Base-by-base conservation (phyloP, 2,797 vertebrate species). In the Amphiprion clarkii region DNA sequence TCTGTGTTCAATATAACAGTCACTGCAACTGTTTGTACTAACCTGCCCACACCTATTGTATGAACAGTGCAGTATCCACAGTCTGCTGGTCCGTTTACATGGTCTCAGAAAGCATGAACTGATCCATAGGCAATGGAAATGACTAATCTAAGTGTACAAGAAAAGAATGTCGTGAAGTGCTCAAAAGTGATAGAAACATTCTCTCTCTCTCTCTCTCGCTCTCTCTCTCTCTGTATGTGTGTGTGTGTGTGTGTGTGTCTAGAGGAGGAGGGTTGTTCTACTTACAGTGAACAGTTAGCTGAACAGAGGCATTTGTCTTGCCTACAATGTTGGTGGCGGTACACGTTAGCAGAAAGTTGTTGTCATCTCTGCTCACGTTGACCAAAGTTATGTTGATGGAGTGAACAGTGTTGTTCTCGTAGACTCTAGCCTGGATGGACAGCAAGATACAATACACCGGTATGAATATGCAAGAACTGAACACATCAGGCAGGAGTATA, bases 241-340 rank as follows among this genome's bases (percentile, higher is more conserved):
- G 44, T 66, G 58, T 71, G 46, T 53, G 31, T 57, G 29, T 61
- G 40, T 63, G 65, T 59, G 62, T 27, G 57, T 53, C 52, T 70
- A 36, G 9, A 36, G 33, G 33, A 36, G 31, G 44, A 60, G 55
- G 68, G 46, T 52, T 21, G 44, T 13, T 66, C 21, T 79, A 96
- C 97, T 96, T 93, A 99, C 98, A 99, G 90, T 97, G 96, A 73
- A 99, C 97, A 0, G 94, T 96, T 61, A 99, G 96, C 67, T 96
- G 95, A 44, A 99, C 95, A 0, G 97, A 97, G 70, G 97, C 96
- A 12, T 98, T 99, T 91, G 96, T 97, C 96, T 97, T 98, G 67
- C 98, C 98, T 92, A 99, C 98, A 55, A 98, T 92, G 0, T 99
- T 99, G 94, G 96, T 97, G 0, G 97, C 97, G 0, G 96, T 98